Evolutionary conservation across 2,113 vertebrate genomes (phyloP), one percentile per base, ranked within the genome.

Genomic region (Hassar affinis): DNA sequence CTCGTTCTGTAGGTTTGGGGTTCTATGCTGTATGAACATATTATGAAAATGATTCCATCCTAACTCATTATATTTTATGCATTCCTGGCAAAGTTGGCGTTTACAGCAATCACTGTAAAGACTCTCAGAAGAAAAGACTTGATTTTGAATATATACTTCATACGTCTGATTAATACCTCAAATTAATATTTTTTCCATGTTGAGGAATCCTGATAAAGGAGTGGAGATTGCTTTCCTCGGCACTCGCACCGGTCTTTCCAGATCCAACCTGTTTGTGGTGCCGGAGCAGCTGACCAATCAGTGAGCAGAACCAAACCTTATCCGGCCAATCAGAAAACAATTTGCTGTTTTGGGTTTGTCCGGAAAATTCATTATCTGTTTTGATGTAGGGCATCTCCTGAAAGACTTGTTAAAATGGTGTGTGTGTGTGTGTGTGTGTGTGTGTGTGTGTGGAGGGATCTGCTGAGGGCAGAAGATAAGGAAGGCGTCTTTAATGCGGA

Each of bases 401-500:
- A n/a, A n/a, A n/a, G n/a, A n/a, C n/a, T n/a, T n/a, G 33, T 52
- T 30, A 18, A 75, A 52, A 33, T 22, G 1, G 11, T 71, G 38
- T 45, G 38, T 45, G 69, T 51, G 38, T 72, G 38, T 72, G 69
- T 49, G 71, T 81, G 79, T 68, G 14, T 51, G 33, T 49, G 71
- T 74, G 45, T 72, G 83, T 91, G 86, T 92, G 81, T 94, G 92
- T 94, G 86, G 92, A 99, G 98, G 95, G 97, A 98, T 85, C 98
- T 99, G 88, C 94, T 98, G 92, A 97, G 95, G 90, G 95, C 96
- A 66, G 96, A 97, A 91, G 97, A 99, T 91, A 97, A 96, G 89
- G 98, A 99, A 88, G 98, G 97, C 42, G 96, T 97, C 88, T 99
- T 99, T 87, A 99, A 98, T 15, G 98, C 97, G 22, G 98, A 99